phyloP scores from a whole-genome alignment of 2,113 vertebrate species.

The Origma solitaria region DNA sequence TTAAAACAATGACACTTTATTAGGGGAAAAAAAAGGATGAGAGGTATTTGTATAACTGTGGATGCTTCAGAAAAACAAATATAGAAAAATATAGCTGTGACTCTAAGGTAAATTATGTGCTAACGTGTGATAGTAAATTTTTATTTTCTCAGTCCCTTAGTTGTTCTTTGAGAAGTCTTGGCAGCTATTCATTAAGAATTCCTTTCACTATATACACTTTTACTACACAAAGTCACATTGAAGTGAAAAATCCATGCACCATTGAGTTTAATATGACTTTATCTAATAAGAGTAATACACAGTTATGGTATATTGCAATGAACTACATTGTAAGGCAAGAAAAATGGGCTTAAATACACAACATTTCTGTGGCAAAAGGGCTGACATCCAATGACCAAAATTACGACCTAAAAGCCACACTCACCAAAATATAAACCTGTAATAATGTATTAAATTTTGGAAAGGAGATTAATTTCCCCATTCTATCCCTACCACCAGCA shows the following conservation, averaged over 20 bases:
- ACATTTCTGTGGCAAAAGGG: not conserved
- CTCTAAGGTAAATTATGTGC: not conserved
- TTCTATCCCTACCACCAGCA: not conserved
- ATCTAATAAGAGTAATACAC: slow-evolving; percentile 52
- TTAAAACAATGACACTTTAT: not conserved
- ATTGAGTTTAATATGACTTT: slow-evolving; percentile 61
- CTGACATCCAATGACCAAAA: not conserved
- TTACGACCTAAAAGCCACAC: not conserved
- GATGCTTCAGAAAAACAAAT: not conserved
- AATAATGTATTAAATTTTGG: not conserved
- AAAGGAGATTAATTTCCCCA: not conserved
- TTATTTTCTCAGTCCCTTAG: slow-evolving; percentile 50
- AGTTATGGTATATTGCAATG: not conserved
- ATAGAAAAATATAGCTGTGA: not conserved
- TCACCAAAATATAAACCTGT: not conserved
- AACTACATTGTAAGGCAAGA: not conserved
- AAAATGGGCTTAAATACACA: not conserved
- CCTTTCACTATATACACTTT: slow-evolving; percentile 54
- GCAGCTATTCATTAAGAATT: slow-evolving; percentile 56
- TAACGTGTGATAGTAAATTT: not conserved
- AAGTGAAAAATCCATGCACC: slow-evolving; percentile 63
- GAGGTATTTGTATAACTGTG: not conserved
- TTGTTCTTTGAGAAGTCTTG: slow-evolving; percentile 36
- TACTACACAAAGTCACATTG: slow-evolving; percentile 72
- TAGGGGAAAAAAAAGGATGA: not conserved